phyloP scores from a whole-genome alignment of 2,888 invertebrate species.

The Orthosia cruda region DNA sequence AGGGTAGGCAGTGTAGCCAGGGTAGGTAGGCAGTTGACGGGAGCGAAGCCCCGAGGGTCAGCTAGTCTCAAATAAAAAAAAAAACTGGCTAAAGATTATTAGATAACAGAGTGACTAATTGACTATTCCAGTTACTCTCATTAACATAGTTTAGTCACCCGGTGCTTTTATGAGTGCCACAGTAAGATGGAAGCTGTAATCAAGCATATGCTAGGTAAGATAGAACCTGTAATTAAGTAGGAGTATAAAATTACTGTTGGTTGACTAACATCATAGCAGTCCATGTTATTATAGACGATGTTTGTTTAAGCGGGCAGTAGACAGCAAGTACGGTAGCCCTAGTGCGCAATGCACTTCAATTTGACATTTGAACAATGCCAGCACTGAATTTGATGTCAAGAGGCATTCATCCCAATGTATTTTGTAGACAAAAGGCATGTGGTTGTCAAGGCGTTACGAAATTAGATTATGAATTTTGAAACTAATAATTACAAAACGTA shows the following conservation, averaged over 20 bases:
- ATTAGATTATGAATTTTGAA: not conserved
- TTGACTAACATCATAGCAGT: not conserved
- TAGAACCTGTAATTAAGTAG: slow-evolving; percentile 3
- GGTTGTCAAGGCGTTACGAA: not conserved
- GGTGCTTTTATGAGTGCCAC: slow-evolving; percentile 12
- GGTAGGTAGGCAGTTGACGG: too few species aligned
- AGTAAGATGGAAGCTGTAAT: slow-evolving; percentile 7
- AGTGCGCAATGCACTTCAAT: not conserved
- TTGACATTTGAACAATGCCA: slow-evolving; percentile 11
- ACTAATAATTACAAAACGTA: not conserved
- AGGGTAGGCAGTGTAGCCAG: too few species aligned
- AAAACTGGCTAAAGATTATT: not conserved
- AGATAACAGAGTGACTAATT: slow-evolving; percentile 39
- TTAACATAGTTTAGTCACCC: slow-evolving; percentile 28
- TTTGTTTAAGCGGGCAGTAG: not conserved
- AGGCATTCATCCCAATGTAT: not conserved
- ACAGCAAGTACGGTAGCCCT: not conserved
- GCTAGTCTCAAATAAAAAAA: too few species aligned
- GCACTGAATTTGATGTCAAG: slow-evolving; percentile 27
- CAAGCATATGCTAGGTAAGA: slow-evolving; percentile 5
- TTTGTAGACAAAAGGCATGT: not conserved
- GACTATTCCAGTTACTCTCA: slow-evolving; percentile 17
- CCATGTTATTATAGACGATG: slow-evolving; percentile 4
- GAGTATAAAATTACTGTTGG: slow-evolving; percentile 13
- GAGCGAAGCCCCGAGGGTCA: too few species aligned